Evolutionary conservation across 2,797 vertebrate genomes (phyloP).

Genomic region (Pachyuromys duprasi): DNA sequence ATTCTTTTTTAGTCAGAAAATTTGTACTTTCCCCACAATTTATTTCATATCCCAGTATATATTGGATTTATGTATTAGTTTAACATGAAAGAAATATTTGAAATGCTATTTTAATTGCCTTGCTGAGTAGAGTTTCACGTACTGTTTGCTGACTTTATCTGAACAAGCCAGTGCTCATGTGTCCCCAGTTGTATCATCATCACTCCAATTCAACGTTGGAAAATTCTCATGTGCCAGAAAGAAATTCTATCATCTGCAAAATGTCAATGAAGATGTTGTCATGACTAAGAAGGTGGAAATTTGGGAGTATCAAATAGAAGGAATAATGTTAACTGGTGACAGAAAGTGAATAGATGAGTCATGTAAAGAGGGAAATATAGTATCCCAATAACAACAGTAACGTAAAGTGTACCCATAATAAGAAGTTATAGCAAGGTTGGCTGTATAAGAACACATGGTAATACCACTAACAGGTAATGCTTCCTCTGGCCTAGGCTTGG

Average conservation of each 20-base stretch:
- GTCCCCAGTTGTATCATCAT: background rate
- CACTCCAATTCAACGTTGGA: background rate
- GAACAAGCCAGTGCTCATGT: background rate
- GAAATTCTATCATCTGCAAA: background rate
- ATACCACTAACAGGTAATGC: background rate
- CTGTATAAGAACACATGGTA: background rate
- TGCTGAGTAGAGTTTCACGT: background rate
- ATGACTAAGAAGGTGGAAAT: background rate
- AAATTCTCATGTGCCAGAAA: background rate
- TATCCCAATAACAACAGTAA: background rate
- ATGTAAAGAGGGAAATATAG: background rate
- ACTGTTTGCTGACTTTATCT: background rate
- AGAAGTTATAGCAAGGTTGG: background rate
- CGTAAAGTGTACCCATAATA: background rate
- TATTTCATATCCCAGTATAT: background rate
- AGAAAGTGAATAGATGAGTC: background rate
- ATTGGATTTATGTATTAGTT: background rate
- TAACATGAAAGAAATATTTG: background rate
- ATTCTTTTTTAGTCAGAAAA: slow-evolving; percentile 7
- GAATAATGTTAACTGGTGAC: background rate
- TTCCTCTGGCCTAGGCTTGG: background rate
- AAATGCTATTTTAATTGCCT: background rate
- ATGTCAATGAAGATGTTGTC: background rate
- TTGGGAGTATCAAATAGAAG: background rate
- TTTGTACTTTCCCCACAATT: background rate